Evolutionary conservation across 2,797 vertebrate genomes (phyloP).

Genomic region (Bovichtus variegatus): DNA sequence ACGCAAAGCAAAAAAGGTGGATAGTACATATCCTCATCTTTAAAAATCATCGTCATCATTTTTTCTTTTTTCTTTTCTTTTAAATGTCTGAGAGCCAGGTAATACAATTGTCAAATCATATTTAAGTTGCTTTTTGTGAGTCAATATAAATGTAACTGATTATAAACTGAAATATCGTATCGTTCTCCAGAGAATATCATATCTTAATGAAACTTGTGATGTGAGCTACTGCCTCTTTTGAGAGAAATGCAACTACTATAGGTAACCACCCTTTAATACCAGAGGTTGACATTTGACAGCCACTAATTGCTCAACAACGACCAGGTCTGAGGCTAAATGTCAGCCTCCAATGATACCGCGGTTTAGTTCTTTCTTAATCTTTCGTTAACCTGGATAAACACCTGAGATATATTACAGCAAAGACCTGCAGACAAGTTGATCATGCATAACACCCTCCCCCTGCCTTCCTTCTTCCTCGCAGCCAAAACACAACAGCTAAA

Average conservation of each 20-base stretch:
- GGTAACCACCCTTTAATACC: neutral
- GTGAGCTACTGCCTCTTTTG: neutral
- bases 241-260: neutral
- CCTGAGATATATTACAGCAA: constrained; percentile 29
- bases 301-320: neutral
- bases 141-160: too few relatives aligned
- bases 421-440: constrained; percentile 33
- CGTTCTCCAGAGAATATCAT: too few relatives aligned
- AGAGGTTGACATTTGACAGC: constrained; percentile 14
- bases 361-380: constrained; percentile 22
- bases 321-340: neutral
- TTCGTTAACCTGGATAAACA: constrained; percentile 34
- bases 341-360: constrained; percentile 1
- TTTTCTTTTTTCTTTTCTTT: too few relatives aligned
- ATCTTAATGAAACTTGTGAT: too few relatives aligned
- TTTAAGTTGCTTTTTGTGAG: too few relatives aligned
- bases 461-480: constrained; percentile 1
- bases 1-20: too few relatives aligned
- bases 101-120: too few relatives aligned
- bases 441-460: constrained; percentile 16
- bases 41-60: too few relatives aligned
- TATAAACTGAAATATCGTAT: too few relatives aligned
- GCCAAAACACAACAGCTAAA: constrained; percentile 33
- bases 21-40: too few relatives aligned
- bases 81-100: too few relatives aligned